Evolutionary conservation across 2,888 invertebrate species (phyloP), one percentile per base, ranked within the genome.

Genomic region (Drosophila buzzatii): DNA sequence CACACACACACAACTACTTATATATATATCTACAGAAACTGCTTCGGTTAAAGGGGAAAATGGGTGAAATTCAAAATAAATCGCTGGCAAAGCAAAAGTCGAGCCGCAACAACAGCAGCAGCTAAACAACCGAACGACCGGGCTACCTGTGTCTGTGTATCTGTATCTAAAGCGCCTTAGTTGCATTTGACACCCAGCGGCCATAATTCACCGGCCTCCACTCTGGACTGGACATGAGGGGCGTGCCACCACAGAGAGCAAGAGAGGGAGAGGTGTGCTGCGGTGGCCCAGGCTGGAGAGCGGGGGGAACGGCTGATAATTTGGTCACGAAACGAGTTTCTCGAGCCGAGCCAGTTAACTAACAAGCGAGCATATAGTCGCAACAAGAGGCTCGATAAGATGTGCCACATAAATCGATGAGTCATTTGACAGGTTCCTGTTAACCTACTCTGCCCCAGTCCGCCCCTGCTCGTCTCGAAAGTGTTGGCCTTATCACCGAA

Each of bases 61-160:
- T 77, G 64, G 79, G 77, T 80, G 77, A 79, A 79, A 79, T 74
- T 74, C 31, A 80, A 80, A 77, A 80, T 74, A 71, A 79, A 70
- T 76, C 79, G 71, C 72, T 59, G 58, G 47, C 58, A 70, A 63
- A 72, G 55, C 75, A 53, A 64, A 61, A 53, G 71, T 57, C 58
- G 41, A 79, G 64, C 57, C 67, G 65, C 41, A 41, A 41, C 37
- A 41, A 27, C 27, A 39, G 23, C 53, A 37, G 39, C 14, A 51
- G 20, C 49, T 12, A 35, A 67, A 56, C 56, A 27, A 47, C 56
- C 45, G 20, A 20, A 23, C 52, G 16, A 20, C 52, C 33, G 20
- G 6, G 20, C 62, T 70, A 67, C 68, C 72, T 66, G 61, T 70
- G 41, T 20, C 59, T 44, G 53, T 39, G 52, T 61, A 37, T 60